Percentiles rank a stretch among this genome's conserved stretches.
Conservation (phyloP, 2,888 invertebrate species). For the Dastarcus helophoroides region DNA sequence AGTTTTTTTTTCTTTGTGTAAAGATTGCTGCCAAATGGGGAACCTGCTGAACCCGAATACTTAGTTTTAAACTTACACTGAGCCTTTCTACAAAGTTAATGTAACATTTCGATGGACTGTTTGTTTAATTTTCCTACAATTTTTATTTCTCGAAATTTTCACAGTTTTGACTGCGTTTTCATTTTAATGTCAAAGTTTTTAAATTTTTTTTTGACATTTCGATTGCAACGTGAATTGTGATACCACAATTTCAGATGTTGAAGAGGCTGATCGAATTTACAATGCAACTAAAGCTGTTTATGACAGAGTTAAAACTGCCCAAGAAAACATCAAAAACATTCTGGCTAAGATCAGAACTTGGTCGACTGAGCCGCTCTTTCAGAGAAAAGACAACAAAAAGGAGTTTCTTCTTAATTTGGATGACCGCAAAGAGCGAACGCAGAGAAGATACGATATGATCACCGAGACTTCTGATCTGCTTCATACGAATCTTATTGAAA, state of each 20-base stretch:
- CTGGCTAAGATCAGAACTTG: constrained; percentile 51
- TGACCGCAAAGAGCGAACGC: constrained; percentile 44
- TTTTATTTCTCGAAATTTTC: no score
- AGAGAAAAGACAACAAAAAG: constrained; percentile 55
- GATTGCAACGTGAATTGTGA: no score
- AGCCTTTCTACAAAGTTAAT: neutral
- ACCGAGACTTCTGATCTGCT: constrained; percentile 45
- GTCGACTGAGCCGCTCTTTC: constrained; percentile 63
- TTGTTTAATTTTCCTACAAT: no score
- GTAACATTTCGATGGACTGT: no score
- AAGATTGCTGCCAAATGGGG: neutral
- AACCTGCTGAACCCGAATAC: no score
- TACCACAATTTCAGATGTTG: constrained; percentile 18
- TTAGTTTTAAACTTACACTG: no score
- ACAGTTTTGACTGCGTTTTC: no score
- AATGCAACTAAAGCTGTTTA: constrained; percentile 59
- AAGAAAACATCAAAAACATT: constrained; percentile 51
- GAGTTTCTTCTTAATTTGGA: constrained; percentile 43
- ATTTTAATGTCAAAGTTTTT: no score
- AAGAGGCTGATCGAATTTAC: constrained; percentile 51
- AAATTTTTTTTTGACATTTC: no score
- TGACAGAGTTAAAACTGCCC: constrained; percentile 53
- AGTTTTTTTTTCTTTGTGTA: neutral
- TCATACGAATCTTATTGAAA: constrained; percentile 45
- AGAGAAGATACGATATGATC: constrained; percentile 42